Base-by-base conservation (phyloP, 2,113 vertebrate genomes). In the Tragulus kanchil region DNA sequence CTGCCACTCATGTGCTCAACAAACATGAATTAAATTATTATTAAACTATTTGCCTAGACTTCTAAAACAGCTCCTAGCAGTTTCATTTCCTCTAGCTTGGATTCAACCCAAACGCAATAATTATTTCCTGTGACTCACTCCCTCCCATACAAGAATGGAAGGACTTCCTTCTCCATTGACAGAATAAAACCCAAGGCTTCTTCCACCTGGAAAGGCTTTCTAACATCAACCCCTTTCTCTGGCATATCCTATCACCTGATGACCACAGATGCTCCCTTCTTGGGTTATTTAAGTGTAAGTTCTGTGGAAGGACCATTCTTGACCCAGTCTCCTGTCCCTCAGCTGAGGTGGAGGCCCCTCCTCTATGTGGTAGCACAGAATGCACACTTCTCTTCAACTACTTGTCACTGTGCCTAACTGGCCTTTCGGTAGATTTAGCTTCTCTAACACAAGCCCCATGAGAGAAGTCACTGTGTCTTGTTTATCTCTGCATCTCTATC, bases 31-130 rank as follows among this genome's bases (percentile, higher is more conserved):
- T 82, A 36, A n/a, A 83, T 75, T 36, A 42, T 52, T 85, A 89
- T 3, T 85, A 71, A 79, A 65, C 11, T 36, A 45, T 17, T 50
- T 21, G 5, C n/a, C 2, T 65, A 61, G 52, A 64, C 5, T 42
- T 92, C 48, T 82, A 52, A 26, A 62, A 84, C 36, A 28, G 59
- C 4, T 54, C 45, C 3, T n/a, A n/a, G n/a, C n/a, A 48, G 11
- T 78, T 79, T 79, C 28, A 90, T 54, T 92, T 79, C 65, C 10
- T 93, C 45, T 65, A 78, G 31, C 8, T 73, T 96, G 13, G 82
- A 73, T 89, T 77, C 17, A 23, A 67, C 9, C 67, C 7, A 86
- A 42, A 23, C 52, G 50, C n/a, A 73, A n/a, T 16, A 73, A 71
- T 52, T 92, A 65, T n/a, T 71, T 77, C n/a, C n/a, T 10, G 3